Conservation (phyloP, 2,888 invertebrate species). For the Pandemis heparana region DNA sequence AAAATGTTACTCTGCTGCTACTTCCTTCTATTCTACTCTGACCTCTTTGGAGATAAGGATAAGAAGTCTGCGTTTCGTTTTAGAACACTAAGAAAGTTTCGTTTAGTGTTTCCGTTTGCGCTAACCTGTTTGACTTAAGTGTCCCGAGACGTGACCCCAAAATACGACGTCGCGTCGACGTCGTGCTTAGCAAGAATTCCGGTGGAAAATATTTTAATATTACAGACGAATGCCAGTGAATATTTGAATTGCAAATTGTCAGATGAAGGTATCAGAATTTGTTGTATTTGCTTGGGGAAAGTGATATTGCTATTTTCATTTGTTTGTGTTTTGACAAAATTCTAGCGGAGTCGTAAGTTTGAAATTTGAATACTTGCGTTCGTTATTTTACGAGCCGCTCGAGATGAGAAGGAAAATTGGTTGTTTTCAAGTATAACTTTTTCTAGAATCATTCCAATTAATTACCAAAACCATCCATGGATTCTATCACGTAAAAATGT, state of each 20-base stretch:
- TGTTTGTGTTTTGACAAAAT: background rate
- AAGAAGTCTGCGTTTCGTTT: background rate
- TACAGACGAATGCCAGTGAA: conserved; percentile 4
- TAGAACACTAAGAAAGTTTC: conserved; percentile 1
- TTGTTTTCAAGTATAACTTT: background rate
- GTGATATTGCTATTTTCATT: conserved; percentile 22
- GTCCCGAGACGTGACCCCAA: background rate
- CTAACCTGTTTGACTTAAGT: background rate
- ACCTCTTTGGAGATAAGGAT: background rate
- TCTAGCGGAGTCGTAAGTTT: background rate
- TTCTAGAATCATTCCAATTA: background rate
- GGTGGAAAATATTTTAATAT: conserved; percentile 5
- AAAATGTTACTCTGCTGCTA: too few relatives aligned
- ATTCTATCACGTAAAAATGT: too few relatives aligned
- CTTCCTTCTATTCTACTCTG: too few relatives aligned
- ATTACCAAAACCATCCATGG: too few relatives aligned
- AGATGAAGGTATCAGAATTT: conserved; percentile 1
- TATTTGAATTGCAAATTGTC: conserved; percentile 11
- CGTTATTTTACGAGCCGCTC: background rate
- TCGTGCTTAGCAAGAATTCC: conserved; percentile 3
- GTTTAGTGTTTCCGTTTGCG: background rate
- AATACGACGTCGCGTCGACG: background rate
- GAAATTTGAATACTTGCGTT: background rate
- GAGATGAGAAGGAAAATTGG: background rate
- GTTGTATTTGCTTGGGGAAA: conserved; percentile 15